Evolutionary conservation across 2,888 invertebrate species (phyloP).

Genomic region (Onchidella celtica): DNA sequence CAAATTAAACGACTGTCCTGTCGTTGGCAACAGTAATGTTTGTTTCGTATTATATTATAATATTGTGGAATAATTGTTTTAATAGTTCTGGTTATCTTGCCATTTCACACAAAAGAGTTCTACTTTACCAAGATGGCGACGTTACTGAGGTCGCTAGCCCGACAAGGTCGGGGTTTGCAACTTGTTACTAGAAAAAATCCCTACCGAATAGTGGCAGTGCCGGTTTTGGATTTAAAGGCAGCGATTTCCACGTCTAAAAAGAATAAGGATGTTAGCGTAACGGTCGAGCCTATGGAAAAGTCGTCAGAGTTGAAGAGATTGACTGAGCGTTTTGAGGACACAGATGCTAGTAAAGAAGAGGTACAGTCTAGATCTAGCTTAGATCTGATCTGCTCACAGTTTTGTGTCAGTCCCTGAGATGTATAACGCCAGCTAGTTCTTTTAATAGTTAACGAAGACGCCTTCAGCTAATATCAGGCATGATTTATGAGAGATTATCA

Average conservation of each 20-base stretch:
- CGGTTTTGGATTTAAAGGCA: conserved; percentile 11
- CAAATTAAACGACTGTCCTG: too few relatives aligned
- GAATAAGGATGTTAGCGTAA: conserved; percentile 61
- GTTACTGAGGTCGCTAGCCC: conserved; percentile 60
- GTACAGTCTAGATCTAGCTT: too few relatives aligned
- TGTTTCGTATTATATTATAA: too few relatives aligned
- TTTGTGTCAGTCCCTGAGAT: too few relatives aligned
- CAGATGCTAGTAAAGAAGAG: conserved; percentile 64
- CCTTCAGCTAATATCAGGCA: too few relatives aligned
- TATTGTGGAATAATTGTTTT: too few relatives aligned
- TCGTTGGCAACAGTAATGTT: too few relatives aligned
- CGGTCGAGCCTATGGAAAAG: conserved; percentile 60
- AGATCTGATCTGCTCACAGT: too few relatives aligned
- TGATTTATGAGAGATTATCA: too few relatives aligned
- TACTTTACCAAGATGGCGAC: conserved; percentile 67
- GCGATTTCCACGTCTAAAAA: conserved; percentile 67
- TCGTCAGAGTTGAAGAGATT: conserved; percentile 63
- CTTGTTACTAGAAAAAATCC: conserved; percentile 39
- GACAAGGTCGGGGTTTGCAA: conserved; percentile 57
- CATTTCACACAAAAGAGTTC: conserved; percentile 3
- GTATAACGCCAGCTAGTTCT: too few relatives aligned
- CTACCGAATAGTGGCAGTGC: neutral
- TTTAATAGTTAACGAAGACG: too few relatives aligned
- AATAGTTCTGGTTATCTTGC: too few relatives aligned
- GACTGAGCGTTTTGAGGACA: conserved; percentile 67